A percentile compares a stretch with the other conserved stretches of the same genome.
Evolutionary conservation across 2,113 vertebrate genomes (phyloP).

Genomic region (Chlorocebus sabaeus): DNA sequence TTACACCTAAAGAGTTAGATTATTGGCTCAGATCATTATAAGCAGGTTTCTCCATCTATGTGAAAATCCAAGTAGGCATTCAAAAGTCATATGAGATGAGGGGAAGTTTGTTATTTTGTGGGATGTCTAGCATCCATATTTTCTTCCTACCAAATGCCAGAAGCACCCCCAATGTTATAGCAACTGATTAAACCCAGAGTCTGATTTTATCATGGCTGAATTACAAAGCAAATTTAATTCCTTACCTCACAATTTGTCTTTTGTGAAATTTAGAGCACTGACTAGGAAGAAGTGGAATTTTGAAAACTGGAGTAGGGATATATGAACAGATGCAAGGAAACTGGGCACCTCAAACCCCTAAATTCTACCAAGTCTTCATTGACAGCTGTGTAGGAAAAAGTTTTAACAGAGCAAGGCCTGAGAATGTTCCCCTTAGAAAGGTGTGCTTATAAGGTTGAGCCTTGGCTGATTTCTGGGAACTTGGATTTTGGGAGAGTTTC

Average conservation of each 20-base stretch:
- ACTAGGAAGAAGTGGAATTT: no score
- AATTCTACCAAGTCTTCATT: not conserved
- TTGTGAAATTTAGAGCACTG: not conserved
- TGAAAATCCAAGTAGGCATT: not conserved
- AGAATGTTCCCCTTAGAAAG: not conserved
- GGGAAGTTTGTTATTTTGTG: not conserved
- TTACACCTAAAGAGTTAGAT: not conserved
- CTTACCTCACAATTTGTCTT: not conserved
- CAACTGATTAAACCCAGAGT: not conserved
- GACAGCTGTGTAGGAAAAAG: not conserved
- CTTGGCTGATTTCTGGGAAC: not conserved
- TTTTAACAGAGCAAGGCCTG: not conserved
- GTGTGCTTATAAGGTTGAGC: not conserved
- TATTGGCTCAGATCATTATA: not conserved
- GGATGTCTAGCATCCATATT: not conserved
- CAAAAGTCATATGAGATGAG: not conserved
- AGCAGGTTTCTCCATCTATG: not conserved
- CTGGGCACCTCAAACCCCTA: accelerated
- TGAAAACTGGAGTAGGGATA: not conserved
- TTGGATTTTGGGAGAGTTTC: not conserved
- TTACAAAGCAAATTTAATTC: not conserved
- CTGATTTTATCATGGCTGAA: not conserved
- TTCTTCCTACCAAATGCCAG: not conserved
- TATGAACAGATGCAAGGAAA: not conserved
- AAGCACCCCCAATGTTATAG: not conserved